A percentile compares a stretch with the other conserved stretches of the same genome.
Conservation (phyloP, 2,113 vertebrate genomes). For the Cardinalis cardinalis region DNA sequence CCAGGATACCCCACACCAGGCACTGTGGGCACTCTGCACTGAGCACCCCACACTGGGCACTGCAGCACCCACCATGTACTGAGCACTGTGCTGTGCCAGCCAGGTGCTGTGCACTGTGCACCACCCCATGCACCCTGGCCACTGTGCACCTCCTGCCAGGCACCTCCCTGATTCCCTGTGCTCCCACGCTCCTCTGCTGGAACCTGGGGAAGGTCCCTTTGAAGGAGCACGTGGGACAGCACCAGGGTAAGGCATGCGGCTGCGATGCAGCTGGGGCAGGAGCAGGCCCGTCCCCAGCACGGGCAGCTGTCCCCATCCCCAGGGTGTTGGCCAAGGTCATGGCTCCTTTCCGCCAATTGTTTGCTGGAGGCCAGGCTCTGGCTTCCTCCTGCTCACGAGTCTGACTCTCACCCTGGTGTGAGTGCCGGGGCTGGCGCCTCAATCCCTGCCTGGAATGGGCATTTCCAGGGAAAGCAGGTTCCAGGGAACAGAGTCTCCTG, state of each 20-base stretch:
- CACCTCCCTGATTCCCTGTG: rapidly evolving
- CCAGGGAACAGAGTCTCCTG: background rate
- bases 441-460: background rate
- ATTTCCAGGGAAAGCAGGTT: background rate
- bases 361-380: background rate
- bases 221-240: background rate
- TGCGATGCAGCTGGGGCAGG: background rate
- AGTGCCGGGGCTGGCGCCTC: rapidly evolving
- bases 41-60: background rate
- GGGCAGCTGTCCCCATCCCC: background rate
- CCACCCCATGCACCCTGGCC: rapidly evolving
- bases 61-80: rapidly evolving
- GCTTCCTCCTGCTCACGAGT: background rate
- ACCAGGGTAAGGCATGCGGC: background rate
- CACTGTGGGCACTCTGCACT: background rate
- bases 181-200: background rate
- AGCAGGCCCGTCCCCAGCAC: background rate
- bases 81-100: background rate
- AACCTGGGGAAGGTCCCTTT: background rate
- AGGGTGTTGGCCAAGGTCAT: background rate
- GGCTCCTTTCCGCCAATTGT: conserved; percentile 38
- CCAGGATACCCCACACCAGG: background rate
- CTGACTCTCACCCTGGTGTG: background rate
- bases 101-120: no score
- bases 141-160: rapidly evolving